These are phyloP conservation scores for Lordiphosa fenestrarum DNA, from an alignment of 2,888 invertebrate species.

Conservation along the genomic window DNA sequence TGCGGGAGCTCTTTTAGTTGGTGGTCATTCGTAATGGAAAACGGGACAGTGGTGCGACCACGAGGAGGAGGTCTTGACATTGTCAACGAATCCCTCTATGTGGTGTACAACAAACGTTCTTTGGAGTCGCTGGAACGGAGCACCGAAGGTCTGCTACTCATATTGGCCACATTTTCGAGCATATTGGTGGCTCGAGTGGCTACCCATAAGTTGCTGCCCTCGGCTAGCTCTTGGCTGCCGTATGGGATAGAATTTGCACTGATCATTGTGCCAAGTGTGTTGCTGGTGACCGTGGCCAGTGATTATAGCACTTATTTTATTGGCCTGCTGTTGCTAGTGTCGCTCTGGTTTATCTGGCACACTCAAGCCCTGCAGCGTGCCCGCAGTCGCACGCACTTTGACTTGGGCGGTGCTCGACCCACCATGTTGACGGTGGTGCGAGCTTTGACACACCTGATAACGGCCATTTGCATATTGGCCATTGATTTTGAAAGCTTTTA, in stretches of 20 bases:
- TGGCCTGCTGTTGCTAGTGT: conserved; percentile 19
- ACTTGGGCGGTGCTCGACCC: conserved; percentile 67
- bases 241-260: conserved; percentile 82
- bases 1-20: conserved; percentile 24
- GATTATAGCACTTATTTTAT: conserved; percentile 69
- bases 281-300: conserved; percentile 83
- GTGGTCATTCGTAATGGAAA: conserved; percentile 32
- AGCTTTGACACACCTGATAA: conserved; percentile 87
- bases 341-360: conserved; percentile 27
- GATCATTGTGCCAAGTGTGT: conserved; percentile 82
- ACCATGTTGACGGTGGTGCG: conserved; percentile 85
- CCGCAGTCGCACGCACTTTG: conserved; percentile 38
- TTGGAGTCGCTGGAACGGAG: conserved; percentile 50
- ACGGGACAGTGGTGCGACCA: neutral
- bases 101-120: conserved; percentile 44
- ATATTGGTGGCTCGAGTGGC: conserved; percentile 55
- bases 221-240: conserved; percentile 19
- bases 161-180: conserved; percentile 59
- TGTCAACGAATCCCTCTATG: neutral
- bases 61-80: neutral
- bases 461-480: conserved; percentile 92
- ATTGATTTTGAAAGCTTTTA: conserved; percentile 97
- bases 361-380: conserved; percentile 35
- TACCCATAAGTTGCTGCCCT: conserved; percentile 24
- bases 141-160: conserved; percentile 57